Percentiles rank a stretch among this genome's conserved stretches.
phyloP scores from a whole-genome alignment of 2,888 invertebrate species.

The Linyphia triangularis region DNA sequence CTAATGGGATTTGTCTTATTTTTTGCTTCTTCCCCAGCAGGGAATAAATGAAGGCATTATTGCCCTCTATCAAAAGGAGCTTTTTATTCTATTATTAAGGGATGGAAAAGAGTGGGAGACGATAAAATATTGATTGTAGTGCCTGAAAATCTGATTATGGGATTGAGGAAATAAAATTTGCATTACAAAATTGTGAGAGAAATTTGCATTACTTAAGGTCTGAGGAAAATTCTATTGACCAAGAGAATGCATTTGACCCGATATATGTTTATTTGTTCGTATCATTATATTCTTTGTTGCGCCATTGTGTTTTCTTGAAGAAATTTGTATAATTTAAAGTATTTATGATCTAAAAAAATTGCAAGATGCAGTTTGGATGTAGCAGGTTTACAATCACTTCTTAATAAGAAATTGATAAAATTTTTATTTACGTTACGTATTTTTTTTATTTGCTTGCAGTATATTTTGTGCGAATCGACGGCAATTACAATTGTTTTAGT shows the following conservation, averaged over 20 bases:
- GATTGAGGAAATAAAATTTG: not conserved
- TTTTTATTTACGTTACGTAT: no score
- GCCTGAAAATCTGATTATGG: slow-evolving; percentile 18
- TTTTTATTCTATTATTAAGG: slow-evolving; percentile 25
- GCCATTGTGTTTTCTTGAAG: not conserved
- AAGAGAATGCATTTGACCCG: not conserved
- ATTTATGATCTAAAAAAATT: no score
- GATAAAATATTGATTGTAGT: slow-evolving; percentile 19
- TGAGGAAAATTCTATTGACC: not conserved
- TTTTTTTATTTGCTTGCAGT: no score
- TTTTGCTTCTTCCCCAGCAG: not conserved
- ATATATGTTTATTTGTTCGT: slow-evolving; percentile 4
- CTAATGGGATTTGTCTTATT: slow-evolving; percentile 43
- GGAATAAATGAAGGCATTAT: slow-evolving; percentile 40
- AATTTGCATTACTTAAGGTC: not conserved
- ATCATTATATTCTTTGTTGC: not conserved
- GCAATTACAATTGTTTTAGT: no score
- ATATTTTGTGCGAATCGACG: no score
- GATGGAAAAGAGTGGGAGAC: not conserved
- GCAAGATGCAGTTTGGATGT: no score
- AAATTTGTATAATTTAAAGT: not conserved
- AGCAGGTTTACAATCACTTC: no score
- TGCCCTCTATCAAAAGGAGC: slow-evolving; percentile 10
- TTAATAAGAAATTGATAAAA: no score
- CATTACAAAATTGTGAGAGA: not conserved